These are phyloP conservation scores for Chymomyza caudatula DNA, from an alignment of 2,888 invertebrate genomes.

Conservation along the genomic window DNA sequence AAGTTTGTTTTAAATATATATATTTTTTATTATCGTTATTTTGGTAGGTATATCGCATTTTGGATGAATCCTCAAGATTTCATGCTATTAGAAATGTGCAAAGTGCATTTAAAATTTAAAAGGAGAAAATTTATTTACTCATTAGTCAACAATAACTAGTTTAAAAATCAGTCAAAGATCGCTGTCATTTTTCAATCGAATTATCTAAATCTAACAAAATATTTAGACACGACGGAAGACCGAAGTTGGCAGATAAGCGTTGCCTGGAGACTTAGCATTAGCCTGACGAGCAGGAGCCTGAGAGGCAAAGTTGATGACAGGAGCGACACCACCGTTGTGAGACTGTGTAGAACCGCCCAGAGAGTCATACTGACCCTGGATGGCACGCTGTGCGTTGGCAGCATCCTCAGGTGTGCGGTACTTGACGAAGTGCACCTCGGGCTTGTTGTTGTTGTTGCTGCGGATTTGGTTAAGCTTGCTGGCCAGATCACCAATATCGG, in stretches of 20 bases:
- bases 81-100: not conserved
- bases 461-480: constrained; percentile 64
- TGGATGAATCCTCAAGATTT: not conserved
- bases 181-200: constrained; percentile 40
- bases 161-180: constrained; percentile 62
- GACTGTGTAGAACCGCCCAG: constrained; percentile 57
- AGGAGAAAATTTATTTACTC: constrained; percentile 59
- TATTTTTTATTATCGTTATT: not conserved
- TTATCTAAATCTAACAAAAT: constrained; percentile 29
- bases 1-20: not conserved
- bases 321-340: constrained; percentile 68
- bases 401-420: constrained; percentile 76
- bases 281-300: constrained; percentile 48
- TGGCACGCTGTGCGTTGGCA: constrained; percentile 72
- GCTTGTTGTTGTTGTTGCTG: constrained; percentile 64
- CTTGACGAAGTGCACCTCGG: constrained; percentile 76
- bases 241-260: constrained; percentile 63
- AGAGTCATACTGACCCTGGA: constrained; percentile 71
- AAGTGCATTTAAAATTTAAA: constrained; percentile 28
- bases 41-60: not conserved
- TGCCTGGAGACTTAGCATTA: constrained; percentile 52
- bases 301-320: constrained; percentile 72
- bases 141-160: constrained; percentile 67
- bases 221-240: constrained; percentile 66
- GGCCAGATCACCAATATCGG: constrained; percentile 68